These are phyloP conservation scores for Eubucco bourcierii DNA, from an alignment of 2,113 vertebrate genomes.

Conservation along the genomic window DNA sequence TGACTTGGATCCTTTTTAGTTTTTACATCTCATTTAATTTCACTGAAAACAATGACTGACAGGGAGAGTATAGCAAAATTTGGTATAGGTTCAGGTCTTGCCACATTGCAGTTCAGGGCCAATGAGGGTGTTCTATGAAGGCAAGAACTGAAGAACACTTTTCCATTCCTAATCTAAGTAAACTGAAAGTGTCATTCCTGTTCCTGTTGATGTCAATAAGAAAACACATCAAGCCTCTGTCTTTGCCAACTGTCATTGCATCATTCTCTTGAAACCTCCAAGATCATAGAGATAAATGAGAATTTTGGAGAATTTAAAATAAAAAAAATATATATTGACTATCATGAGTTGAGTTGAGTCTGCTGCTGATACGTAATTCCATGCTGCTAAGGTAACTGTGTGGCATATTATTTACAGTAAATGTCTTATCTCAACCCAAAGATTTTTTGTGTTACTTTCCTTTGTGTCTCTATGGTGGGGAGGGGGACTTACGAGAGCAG, in stretches of 20 bases:
- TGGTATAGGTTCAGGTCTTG: neutral
- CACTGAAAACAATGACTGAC: neutral
- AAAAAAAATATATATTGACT: neutral
- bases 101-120: neutral
- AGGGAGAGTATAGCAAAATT: accelerated
- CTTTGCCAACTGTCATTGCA: neutral
- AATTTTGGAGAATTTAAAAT: neutral
- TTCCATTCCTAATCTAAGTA: neutral
- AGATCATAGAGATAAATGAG: neutral
- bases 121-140: neutral
- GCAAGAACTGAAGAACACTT: neutral
- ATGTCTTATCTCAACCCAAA: too few species aligned
- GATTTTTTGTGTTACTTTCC: too few species aligned
- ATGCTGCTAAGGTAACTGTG: too few species aligned
- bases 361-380: too few species aligned
- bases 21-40: neutral
- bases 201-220: neutral
- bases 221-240: neutral
- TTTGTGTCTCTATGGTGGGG: too few species aligned
- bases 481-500: too few species aligned
- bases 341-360: too few species aligned
- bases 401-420: too few species aligned
- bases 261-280: neutral
- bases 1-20: neutral
- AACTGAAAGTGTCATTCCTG: neutral